Conservation (phyloP, 1,140 invertebrate species). For the Odontomachus brunneus region DNA sequence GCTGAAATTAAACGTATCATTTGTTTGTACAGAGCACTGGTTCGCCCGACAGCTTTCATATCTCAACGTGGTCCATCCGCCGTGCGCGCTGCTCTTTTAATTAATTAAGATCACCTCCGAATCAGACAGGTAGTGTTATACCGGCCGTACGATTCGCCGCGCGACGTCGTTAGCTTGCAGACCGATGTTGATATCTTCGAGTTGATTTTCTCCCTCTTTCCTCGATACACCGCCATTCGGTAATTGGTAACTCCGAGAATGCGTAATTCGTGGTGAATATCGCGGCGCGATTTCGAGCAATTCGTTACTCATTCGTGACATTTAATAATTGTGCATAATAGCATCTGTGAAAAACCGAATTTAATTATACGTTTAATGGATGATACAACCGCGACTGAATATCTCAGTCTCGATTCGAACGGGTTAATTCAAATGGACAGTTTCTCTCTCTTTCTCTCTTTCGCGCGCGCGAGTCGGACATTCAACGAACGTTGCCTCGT, state of each 20-base stretch:
- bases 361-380: not conserved
- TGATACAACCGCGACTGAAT: not conserved
- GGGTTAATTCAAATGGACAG: not conserved
- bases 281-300: no score
- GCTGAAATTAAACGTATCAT: slow-evolving; percentile 31
- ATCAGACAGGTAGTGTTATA: not conserved
- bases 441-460: not conserved
- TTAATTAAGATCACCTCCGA: slow-evolving; percentile 42
- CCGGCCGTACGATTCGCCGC: not conserved
- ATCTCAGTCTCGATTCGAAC: not conserved
- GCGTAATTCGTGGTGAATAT: not conserved
- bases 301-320: no score
- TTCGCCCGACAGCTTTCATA: slow-evolving; percentile 10
- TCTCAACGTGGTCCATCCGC: not conserved
- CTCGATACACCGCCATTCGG: not conserved
- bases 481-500: slow-evolving; percentile 68
- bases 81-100: not conserved
- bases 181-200: not conserved
- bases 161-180: not conserved
- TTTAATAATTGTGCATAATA: no score
- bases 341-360: not conserved
- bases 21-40: slow-evolving; percentile 17
- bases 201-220: not conserved
- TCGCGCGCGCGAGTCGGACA: slow-evolving; percentile 5
- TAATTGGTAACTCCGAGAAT: slow-evolving; percentile 1